Evolutionary conservation across 2,888 invertebrate species (phyloP), one percentile per base, ranked within the genome.

Genomic region (Heliconius sara): DNA sequence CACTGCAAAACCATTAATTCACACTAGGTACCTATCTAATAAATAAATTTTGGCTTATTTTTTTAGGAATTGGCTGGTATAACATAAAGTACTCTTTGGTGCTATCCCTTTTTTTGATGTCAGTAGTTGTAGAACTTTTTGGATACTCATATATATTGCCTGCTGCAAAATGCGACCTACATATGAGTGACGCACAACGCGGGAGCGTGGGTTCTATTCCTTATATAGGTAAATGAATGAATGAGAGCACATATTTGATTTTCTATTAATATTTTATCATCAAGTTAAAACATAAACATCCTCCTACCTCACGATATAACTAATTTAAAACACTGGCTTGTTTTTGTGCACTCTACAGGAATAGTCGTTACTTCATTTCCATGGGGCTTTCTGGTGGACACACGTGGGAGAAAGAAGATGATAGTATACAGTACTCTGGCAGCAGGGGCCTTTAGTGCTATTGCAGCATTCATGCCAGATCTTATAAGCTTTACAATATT

Each of bases 311-410:
- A 19, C 22, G 3, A 0, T 60, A 22, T 63, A 63, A 25, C 25
- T 63, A 12, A 22, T 10, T 60, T n/a, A 60, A 63, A 63, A 25
- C 25, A 77, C 34, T 57, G 0, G 27, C 39, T 5, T 63, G 10
- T 70, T 7, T 19, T 77, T 47, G 52, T 52, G 7, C 52, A 12
- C n/a, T 22, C 39, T 89, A 22, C 85, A 96, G 96, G 97, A 83
- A 96, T 97, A 12, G 96, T 97, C 0, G 78, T 96, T 22, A 97
- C 98, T 80, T 97, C 98, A 1, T 97, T 97, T 88, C 94, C 97
- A 3, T 98, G 98, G 97, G 98, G 98, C 16, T 96, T 97, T 67
- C 90, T 97, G 73, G 97, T 98, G 0, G 98, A 98, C 89, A 96
- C 96, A 0, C 87, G 95, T 83, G 98, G 98, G 0, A 95, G 98